Evolutionary conservation across 2,797 vertebrate species (phyloP), one percentile per base, ranked within the genome.

Genomic region (Takifugu rubripes): DNA sequence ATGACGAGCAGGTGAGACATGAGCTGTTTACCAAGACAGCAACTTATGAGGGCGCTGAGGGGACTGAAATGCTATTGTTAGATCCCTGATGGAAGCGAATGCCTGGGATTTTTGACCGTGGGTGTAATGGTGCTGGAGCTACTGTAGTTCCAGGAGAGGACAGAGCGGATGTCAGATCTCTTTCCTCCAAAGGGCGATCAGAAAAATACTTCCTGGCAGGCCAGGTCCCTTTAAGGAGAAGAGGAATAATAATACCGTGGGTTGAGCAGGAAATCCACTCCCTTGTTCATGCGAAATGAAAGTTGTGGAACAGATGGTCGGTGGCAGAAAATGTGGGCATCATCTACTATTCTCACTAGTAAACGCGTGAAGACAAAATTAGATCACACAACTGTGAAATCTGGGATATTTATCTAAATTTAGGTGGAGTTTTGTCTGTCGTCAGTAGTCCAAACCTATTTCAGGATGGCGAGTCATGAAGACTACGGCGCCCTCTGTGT

Each of bases 221-320:
- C 12, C 36, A 14, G 36, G 36, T 4, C 12, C 36, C 36, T 40
- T 40, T 40, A 40, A 40, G 14, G 36, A 40, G 36, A 14, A 40
- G 36, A 14, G 36, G 36, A 40, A 40, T 14, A 40, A 14, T 12
- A 14, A 40, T 10, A 14, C 36, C 11, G 14, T 40, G 36, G 12
- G 36, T 14, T 40, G 36, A 40, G 36, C 11, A 40, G 36, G 36
- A 40, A 14, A 40, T 27, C 43, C n/a, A 52, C 47, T 24, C 26
- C 51, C 26, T 33, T 17, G 48, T 42, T 58, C 25, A 52, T 24
- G 21, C 9, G 5, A 45, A 59, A 56, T 52, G 16, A 29, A 44
- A 44, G 52, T 11, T 54, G 52, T 16, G 26, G 11, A 46, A 46
- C n/a, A 40, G 36, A 40, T 40, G 36, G 36, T 10, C 12, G 52